Conservation (phyloP, 1,140 invertebrate species). For the Atta cephalotes region DNA sequence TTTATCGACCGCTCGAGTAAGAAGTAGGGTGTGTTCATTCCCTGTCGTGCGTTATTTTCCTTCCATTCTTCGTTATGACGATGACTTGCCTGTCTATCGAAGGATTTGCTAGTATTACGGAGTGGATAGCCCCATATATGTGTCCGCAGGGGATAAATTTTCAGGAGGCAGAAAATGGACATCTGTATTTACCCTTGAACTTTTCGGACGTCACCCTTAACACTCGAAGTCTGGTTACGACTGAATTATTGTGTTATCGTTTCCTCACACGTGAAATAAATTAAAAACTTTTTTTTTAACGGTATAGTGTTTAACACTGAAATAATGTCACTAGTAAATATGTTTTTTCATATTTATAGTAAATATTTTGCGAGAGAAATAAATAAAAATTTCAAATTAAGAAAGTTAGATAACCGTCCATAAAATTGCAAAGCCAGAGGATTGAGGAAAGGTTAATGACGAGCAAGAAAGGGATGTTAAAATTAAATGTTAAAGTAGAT, state of each 20-base stretch:
- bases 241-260: slow-evolving; percentile 16
- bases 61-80: slow-evolving; percentile 49
- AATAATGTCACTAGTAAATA: too few species aligned
- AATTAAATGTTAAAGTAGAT: too few species aligned
- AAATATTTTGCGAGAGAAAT: too few species aligned
- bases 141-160: slow-evolving; percentile 53
- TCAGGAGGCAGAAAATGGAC: slow-evolving; percentile 34
- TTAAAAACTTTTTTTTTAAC: neutral
- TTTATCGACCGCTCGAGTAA: slow-evolving; percentile 70
- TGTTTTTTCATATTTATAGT: too few species aligned
- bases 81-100: slow-evolving; percentile 18
- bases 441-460: too few species aligned
- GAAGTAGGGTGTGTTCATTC: neutral
- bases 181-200: slow-evolving; percentile 23
- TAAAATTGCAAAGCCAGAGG: too few species aligned
- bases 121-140: slow-evolving; percentile 22
- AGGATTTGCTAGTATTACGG: slow-evolving; percentile 40
- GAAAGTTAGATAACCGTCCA: too few species aligned
- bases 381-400: too few species aligned
- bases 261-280: neutral
- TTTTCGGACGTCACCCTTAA: neutral
- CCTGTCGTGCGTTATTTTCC: slow-evolving; percentile 64
- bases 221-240: slow-evolving; percentile 7
- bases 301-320: too few species aligned
- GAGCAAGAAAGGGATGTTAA: too few species aligned